Conservation (phyloP, 1,140 invertebrate genomes). For the Glomeris maerens region DNA sequence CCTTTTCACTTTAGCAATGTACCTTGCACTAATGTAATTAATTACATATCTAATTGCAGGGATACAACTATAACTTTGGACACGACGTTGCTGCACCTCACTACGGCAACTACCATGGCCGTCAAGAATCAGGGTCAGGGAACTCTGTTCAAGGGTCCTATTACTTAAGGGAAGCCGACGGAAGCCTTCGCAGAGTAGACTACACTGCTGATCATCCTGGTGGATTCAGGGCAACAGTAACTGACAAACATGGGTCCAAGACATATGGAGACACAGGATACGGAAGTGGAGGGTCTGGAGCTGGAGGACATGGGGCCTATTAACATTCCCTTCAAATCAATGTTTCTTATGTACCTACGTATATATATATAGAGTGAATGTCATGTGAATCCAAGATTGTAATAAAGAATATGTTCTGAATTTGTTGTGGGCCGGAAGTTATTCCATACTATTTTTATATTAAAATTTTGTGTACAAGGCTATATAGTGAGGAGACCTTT, state of each 20-base stretch:
- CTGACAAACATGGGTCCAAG: not conserved
- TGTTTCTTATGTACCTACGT: no score
- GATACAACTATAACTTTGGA: constrained; percentile 1
- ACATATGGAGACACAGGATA: not conserved
- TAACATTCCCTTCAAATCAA: no score
- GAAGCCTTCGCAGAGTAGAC: not conserved
- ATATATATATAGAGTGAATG: no score
- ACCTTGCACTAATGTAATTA: not conserved
- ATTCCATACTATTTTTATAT: no score
- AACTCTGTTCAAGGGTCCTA: not conserved
- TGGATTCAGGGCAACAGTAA: not conserved
- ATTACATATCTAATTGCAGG: not conserved
- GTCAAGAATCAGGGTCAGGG: not conserved
- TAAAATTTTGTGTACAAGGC: no score
- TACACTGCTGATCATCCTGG: not conserved
- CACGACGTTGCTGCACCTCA: not conserved
- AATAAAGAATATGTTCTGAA: no score
- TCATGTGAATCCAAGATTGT: no score
- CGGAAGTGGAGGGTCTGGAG: no score
- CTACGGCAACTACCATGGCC: not conserved
- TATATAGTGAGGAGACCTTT: no score
- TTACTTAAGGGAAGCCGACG: constrained; percentile 2
- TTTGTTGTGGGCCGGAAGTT: no score
- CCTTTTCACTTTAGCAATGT: no score
- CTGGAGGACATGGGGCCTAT: no score